These are phyloP conservation scores for Schizaphis graminum DNA, from an alignment of 2,888 invertebrate genomes.

Conservation along the genomic window DNA sequence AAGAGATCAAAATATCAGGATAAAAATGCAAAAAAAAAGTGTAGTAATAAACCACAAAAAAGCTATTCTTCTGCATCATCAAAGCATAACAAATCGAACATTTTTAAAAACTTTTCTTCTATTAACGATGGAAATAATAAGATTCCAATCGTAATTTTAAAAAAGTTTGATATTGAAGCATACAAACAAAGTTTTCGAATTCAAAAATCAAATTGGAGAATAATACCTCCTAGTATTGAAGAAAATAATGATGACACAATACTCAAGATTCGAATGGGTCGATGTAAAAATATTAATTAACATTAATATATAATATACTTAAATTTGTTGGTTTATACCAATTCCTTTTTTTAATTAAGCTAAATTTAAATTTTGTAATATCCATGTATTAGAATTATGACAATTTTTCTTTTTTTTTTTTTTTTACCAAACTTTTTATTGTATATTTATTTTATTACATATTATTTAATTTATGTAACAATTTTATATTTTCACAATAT, in stretches of 20 bases:
- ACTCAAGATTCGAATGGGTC: background rate
- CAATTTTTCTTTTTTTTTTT: background rate
- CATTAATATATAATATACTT: background rate
- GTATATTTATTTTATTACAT: too few species aligned
- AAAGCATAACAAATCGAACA: too few species aligned
- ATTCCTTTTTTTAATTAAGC: background rate
- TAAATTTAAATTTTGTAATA: background rate
- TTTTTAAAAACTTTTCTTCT: too few species aligned
- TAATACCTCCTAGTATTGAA: background rate
- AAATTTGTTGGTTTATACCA: background rate
- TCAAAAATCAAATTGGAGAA: background rate
- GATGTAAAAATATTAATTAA: background rate
- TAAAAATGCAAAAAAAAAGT: background rate
- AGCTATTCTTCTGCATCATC: too few species aligned
- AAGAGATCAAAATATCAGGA: background rate
- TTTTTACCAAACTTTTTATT: too few species aligned
- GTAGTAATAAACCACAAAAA: too few species aligned
- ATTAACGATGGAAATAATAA: too few species aligned
- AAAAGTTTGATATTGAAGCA: background rate
- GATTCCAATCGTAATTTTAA: too few species aligned
- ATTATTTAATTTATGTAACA: background rate
- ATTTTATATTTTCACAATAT: too few species aligned
- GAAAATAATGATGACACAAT: background rate
- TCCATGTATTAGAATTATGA: background rate
- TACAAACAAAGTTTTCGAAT: too few species aligned